Percentiles rank a stretch among this genome's conserved stretches.
Evolutionary conservation across 2,113 vertebrate genomes (phyloP).

Genomic region (Calidris pugnax): DNA sequence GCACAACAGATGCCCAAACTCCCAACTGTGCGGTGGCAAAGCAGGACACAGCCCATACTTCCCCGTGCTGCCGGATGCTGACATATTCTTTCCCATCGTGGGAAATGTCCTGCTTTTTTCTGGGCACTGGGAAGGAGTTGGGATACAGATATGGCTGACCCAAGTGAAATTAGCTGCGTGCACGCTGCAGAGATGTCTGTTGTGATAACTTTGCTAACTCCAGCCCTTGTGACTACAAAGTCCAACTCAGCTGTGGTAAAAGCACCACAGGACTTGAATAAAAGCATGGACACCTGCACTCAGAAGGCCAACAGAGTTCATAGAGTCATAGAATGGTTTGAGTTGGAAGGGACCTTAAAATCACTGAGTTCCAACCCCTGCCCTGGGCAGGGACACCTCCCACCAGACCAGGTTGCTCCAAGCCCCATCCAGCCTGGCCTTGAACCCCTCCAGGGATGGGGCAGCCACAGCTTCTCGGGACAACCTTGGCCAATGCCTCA

Average conservation of each 20-base stretch:
- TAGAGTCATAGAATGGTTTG: not conserved
- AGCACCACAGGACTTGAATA: rapidly evolving
- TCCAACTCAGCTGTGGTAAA: not conserved
- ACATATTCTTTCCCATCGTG: not conserved
- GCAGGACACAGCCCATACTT: not conserved
- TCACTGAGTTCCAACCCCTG: not conserved
- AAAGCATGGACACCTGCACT: not conserved
- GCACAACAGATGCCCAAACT: constrained; percentile 1
- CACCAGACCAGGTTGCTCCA: not conserved
- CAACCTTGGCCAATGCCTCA: not conserved
- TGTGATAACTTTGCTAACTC: not conserved
- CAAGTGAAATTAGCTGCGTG: not conserved
- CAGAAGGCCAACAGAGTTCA: not conserved
- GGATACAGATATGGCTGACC: not conserved
- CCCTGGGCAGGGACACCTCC: not conserved
- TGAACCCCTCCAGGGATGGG: not conserved
- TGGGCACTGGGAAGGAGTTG: not conserved
- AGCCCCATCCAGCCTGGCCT: not conserved
- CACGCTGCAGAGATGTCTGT: not conserved
- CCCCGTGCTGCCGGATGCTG: rapidly evolving
- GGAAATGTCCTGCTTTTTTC: not conserved
- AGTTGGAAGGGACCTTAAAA: not conserved
- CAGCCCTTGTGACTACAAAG: not conserved
- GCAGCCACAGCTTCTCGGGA: not conserved
- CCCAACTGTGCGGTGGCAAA: not conserved